phyloP scores from a whole-genome alignment of 2,113 vertebrate genomes.

The Ictalurus furcatus region DNA sequence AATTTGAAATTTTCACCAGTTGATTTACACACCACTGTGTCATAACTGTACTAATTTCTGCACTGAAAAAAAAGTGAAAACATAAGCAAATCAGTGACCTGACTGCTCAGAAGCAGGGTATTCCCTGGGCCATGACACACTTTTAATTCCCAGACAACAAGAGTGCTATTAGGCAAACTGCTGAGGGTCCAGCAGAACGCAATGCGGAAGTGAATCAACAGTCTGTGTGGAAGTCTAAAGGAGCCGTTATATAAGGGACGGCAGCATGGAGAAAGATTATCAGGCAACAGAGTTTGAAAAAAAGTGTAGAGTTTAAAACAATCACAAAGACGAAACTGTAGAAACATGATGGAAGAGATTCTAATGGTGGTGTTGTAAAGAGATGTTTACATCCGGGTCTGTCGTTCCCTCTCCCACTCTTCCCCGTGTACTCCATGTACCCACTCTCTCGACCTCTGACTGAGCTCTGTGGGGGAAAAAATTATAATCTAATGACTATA shows the following conservation, averaged over 20 bases:
- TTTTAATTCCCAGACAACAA: not conserved
- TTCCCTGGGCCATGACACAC: not conserved
- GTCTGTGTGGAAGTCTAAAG: not conserved
- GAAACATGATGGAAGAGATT: not conserved
- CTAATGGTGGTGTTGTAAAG: not conserved
- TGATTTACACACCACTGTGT: not conserved
- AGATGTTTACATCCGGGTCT: slow-evolving; percentile 3
- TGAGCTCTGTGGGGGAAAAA: not conserved
- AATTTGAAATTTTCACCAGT: not conserved
- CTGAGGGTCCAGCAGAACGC: not conserved
- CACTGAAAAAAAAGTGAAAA: not conserved
- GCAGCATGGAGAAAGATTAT: not conserved
- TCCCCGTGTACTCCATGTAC: not conserved
- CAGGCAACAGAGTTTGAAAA: not conserved
- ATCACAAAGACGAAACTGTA: not conserved
- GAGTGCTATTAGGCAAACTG: not conserved
- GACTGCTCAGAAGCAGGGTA: not conserved
- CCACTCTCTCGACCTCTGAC: not conserved
- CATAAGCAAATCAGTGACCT: not conserved
- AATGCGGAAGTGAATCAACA: not conserved
- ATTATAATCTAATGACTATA: not conserved
- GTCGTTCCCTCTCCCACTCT: not conserved
- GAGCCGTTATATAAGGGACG: not conserved
- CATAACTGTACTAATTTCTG: not conserved
- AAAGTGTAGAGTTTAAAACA: not conserved